Evolutionary conservation across 2,888 invertebrate species (phyloP), one percentile per base, ranked within the genome.

Genomic region (Sphinx pinastri): DNA sequence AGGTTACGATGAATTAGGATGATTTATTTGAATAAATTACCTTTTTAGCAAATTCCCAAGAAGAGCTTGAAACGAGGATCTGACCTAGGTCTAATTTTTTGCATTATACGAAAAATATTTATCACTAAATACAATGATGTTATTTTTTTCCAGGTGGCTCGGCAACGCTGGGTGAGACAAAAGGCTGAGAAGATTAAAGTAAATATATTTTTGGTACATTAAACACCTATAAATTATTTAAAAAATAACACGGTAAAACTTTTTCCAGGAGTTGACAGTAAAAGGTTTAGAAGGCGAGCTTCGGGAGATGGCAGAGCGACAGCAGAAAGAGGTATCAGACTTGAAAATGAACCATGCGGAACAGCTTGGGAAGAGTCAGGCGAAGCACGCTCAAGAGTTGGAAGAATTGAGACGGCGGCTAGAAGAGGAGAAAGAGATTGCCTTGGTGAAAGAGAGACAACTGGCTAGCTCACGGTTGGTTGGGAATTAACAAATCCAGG

Each of bases 111-210:
- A 38, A 38, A 38, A 8, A 38, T 38, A 38, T 7, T 7, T 38
- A 38, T 38, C 4, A 38, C 38, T 4, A 7, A 38, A 38, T 38
- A 8, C 8, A 38, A 4, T 38, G 38, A 71, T 19, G 72, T 71
- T 49, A 68, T 67, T 67, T 71, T 63, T 70, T 81, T 81, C 2
- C 85, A 94, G 94, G 90, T 94, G 3, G 94, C 94, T 54, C 87
- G 93, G 58, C 97, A 98, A 81, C 95, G 96, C 68, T 98, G 98
- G 98, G 96, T 98, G 58, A 96, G 97, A 68, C 96, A 96, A 71
- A 97, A 97, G 87, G 97, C 97, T 4, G 96, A 97, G 80, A 97
- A 97, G 90, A 97, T 98, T 69, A 97, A 98, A 95, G 97, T 97
- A 80, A 76, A 58, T 31, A 52, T 58, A 25, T 38, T 38, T 38